Evolutionary conservation across 2,888 invertebrate species (phyloP).

Genomic region (Acronicta psi): DNA sequence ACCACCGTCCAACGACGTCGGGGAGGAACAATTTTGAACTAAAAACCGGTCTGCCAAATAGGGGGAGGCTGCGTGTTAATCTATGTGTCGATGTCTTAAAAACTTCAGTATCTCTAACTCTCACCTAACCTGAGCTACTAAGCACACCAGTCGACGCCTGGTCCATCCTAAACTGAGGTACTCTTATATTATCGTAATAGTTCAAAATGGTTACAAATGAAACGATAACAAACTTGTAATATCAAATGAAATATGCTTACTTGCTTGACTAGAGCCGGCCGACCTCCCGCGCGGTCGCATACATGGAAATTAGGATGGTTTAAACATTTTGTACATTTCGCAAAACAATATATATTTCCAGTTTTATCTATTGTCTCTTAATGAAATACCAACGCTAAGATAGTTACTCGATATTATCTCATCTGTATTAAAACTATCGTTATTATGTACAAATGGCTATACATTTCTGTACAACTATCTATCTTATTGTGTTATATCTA

Average conservation of each 20-base stretch:
- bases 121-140: slow-evolving; percentile 83
- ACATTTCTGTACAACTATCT: slow-evolving; percentile 86
- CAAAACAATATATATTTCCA: slow-evolving; percentile 82
- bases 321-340: slow-evolving; percentile 79
- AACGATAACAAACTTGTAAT: slow-evolving; percentile 88
- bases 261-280: slow-evolving; percentile 87
- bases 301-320: slow-evolving; percentile 81
- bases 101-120: slow-evolving; percentile 77
- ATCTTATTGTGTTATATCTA: slow-evolving; percentile 83
- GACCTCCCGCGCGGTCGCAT: slow-evolving; percentile 75
- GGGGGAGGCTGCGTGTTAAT: slow-evolving; percentile 80
- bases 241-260: slow-evolving; percentile 87
- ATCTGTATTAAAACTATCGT: slow-evolving; percentile 87
- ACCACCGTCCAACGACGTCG: slow-evolving; percentile 49
- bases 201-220: slow-evolving; percentile 87
- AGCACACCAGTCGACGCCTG: slow-evolving; percentile 88
- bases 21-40: slow-evolving; percentile 72
- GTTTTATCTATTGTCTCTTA: slow-evolving; percentile 83
- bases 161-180: slow-evolving; percentile 89
- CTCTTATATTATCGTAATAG: slow-evolving; percentile 86
- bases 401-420: slow-evolving; percentile 80
- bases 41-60: slow-evolving; percentile 72
- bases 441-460: slow-evolving; percentile 84
- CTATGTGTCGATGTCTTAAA: slow-evolving; percentile 84
- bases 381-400: slow-evolving; percentile 85